Conservation (phyloP, 1,140 invertebrate genomes). For the Cydia amplana region DNA sequence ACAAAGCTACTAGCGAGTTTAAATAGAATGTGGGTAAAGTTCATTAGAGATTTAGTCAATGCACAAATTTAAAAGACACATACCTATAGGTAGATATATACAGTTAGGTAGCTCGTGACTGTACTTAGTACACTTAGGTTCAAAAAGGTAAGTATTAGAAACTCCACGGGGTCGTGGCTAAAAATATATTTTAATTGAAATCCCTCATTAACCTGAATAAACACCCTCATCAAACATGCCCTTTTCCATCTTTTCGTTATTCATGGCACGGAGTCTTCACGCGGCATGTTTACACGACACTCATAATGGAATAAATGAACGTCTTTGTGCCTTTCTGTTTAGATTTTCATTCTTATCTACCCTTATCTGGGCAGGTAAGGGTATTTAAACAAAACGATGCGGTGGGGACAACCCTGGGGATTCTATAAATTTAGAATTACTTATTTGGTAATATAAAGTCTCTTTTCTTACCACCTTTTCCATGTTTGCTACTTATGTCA, state of each 20-base stretch:
- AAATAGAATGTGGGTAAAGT: too few relatives aligned
- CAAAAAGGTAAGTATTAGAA: neutral
- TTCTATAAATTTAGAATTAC: too few relatives aligned
- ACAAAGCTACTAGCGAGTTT: too few relatives aligned
- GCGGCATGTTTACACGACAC: neutral
- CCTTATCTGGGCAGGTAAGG: slow-evolving; percentile 3
- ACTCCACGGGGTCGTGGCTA: neutral
- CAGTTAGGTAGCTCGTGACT: too few relatives aligned
- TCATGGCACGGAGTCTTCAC: neutral
- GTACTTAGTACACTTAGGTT: too few relatives aligned
- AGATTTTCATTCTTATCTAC: slow-evolving; percentile 25
- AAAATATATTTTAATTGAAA: neutral
- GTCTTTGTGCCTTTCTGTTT: slow-evolving; percentile 32
- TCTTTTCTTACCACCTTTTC: too few relatives aligned
- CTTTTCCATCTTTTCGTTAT: neutral
- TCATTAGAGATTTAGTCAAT: too few relatives aligned
- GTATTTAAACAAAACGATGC: neutral
- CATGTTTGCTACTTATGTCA: too few relatives aligned
- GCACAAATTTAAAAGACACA: too few relatives aligned
- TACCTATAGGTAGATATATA: too few relatives aligned
- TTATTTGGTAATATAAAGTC: too few relatives aligned
- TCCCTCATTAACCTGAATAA: slow-evolving; percentile 23
- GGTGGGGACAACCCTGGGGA: neutral
- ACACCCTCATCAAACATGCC: slow-evolving; percentile 12
- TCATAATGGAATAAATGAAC: slow-evolving; percentile 22